Base-by-base conservation (phyloP, 2,888 invertebrate genomes). In the Caenorhabditis plicata region DNA sequence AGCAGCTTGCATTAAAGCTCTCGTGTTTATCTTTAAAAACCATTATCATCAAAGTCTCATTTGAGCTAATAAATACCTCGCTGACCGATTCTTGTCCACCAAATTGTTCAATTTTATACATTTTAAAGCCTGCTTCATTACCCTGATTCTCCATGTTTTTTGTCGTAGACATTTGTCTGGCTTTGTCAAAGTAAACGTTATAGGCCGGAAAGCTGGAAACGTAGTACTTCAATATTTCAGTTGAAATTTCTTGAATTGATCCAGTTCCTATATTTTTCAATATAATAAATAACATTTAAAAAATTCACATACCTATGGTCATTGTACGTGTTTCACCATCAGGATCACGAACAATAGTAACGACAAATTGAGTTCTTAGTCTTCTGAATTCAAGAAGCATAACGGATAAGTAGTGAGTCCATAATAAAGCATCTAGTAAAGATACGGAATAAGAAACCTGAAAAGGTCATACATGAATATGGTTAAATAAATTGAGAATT, bases 151-250 rank as follows among this genome's bases (percentile, higher is more conserved):
- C 64, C 35, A 51, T 35, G 42, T 60, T 55, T 19, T 51, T 66
- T 2, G 57, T 40, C 1, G 47, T 56, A 3, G 60, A 61, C 1
- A 57, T 44, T 33, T 63, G 62, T 36, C 66, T 46, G 8, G 65
- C 49, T 43, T 68, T 66, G 81, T 94, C 93, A 78, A 94, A 85
- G 82, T 94, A 94, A 0, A 94, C 94, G 84, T 98, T 98, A 81
- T 92, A 98, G 68, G 93, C 90, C 0, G 92, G 88, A 82, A 98
- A 98, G 80, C 93, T 92, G 0, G 91, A 89, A 80, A 95, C 94
- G 83, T 98, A 99, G 75, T 88, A 89, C 82, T 95, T 92, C 33
- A 96, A 83, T 4, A 93, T 88, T 89, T 91, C 91, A 8, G 93
- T 90, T 0, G 96, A 94, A 0, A 95, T 92, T 75, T 94, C 85